Conservation (phyloP, 2,888 invertebrate species). For the Drosophila heteroneura region DNA sequence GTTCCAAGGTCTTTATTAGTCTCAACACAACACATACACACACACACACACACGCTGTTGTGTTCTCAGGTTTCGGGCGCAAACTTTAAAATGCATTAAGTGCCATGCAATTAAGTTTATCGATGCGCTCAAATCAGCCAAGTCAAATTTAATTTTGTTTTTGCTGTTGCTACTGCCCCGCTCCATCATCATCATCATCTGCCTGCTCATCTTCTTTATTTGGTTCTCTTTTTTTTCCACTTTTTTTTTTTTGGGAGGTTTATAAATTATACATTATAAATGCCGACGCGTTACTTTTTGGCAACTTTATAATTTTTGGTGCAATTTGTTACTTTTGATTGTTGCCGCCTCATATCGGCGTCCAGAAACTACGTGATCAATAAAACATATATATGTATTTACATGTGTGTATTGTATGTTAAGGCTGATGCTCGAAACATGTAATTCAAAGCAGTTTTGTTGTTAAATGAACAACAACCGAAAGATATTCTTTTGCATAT, state of each 20-base stretch:
- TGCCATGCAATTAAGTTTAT: slow-evolving; percentile 80
- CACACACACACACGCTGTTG: not conserved
- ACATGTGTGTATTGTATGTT: not conserved
- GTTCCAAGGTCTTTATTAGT: slow-evolving; percentile 78
- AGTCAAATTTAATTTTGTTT: slow-evolving; percentile 65
- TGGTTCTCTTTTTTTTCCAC: not conserved
- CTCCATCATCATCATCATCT: slow-evolving; percentile 1
- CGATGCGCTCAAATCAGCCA: slow-evolving; percentile 74
- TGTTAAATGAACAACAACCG: not conserved
- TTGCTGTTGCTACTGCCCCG: slow-evolving; percentile 4
- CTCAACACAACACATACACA: slow-evolving; percentile 8
- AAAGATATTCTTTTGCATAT: not conserved
- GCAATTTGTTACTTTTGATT: slow-evolving; percentile 49
- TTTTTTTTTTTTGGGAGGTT: slow-evolving; percentile 28
- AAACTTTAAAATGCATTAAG: slow-evolving; percentile 79
- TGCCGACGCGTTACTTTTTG: slow-evolving; percentile 73
- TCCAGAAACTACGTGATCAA: slow-evolving; percentile 12
- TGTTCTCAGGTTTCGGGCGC: slow-evolving; percentile 67
- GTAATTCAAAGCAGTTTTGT: not conserved
- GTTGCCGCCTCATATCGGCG: slow-evolving; percentile 31
- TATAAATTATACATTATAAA: slow-evolving; percentile 71
- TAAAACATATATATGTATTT: not conserved
- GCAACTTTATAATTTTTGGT: slow-evolving; percentile 59
- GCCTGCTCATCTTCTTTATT: not conserved
- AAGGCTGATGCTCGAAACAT: not conserved